Conservation (phyloP, 2,797 vertebrate genomes). For the Botia almorhae region DNA sequence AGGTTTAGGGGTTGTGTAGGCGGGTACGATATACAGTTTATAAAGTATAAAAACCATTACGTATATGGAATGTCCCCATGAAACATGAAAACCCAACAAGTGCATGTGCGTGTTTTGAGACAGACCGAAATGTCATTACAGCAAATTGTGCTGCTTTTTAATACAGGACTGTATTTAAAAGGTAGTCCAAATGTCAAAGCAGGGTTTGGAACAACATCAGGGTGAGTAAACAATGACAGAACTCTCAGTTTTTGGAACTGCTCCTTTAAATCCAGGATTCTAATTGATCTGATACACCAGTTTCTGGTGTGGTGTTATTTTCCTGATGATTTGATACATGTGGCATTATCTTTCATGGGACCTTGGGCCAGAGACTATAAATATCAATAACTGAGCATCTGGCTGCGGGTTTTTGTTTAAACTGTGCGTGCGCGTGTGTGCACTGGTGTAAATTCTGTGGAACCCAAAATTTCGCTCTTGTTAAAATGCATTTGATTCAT, state of each 20-base stretch:
- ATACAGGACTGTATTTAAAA: not conserved
- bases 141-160: not conserved
- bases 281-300: not conserved
- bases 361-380: conserved; percentile 46
- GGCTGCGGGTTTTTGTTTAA: conserved; percentile 40
- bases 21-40: no score
- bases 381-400: conserved; percentile 40
- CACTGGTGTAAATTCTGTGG: conserved; percentile 31
- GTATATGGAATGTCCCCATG: no score
- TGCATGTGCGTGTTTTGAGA: no score
- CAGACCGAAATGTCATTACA: not conserved
- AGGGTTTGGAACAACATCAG: not conserved
- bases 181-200: not conserved
- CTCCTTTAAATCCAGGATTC: not conserved
- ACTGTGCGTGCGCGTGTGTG: conserved; percentile 23
- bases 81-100: no score
- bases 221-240: not conserved
- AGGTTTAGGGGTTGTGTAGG: no score
- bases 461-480: conserved; percentile 44
- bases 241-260: not conserved
- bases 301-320: conserved; percentile 18
- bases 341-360: conserved; percentile 46
- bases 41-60: no score
- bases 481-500: conserved; percentile 62
- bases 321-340: conserved; percentile 41